Percentiles rank a stretch among this genome's conserved stretches.
Conservation (phyloP, 2,888 invertebrate genomes). For the Amaurobius ferox region DNA sequence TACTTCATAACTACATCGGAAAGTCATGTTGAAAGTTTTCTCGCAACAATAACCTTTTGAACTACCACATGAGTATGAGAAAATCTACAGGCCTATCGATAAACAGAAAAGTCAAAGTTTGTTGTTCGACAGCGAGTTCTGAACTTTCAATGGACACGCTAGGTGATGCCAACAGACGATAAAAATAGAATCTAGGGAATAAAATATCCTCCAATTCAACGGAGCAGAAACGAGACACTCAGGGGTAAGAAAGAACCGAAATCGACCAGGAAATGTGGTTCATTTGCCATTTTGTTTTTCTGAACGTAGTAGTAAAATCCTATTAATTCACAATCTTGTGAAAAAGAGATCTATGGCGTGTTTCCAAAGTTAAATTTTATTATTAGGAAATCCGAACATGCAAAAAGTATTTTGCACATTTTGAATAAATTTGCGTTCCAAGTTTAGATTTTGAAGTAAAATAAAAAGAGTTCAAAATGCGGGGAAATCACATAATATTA, state of each 20-base stretch:
- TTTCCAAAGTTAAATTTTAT: too few relatives aligned
- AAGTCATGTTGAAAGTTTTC: background rate
- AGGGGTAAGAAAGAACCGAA: background rate
- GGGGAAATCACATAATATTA: too few relatives aligned
- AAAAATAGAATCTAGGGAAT: background rate
- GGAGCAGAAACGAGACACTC: slow-evolving; percentile 8
- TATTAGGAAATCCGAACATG: too few relatives aligned
- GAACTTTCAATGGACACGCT: slow-evolving; percentile 9
- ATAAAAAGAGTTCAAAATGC: too few relatives aligned
- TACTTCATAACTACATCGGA: background rate
- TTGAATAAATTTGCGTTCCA: too few relatives aligned
- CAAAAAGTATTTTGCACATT: too few relatives aligned
- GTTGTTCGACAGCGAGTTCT: background rate
- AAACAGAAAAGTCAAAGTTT: background rate
- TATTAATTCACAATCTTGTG: too few relatives aligned
- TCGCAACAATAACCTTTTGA: background rate
- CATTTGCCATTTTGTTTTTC: background rate
- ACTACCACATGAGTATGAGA: background rate
- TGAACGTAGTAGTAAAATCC: background rate
- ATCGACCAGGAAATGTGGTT: background rate
- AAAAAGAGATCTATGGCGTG: too few relatives aligned
- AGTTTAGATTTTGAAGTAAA: too few relatives aligned
- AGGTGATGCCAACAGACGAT: background rate
- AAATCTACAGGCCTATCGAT: background rate
- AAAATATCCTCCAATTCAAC: slow-evolving; percentile 4